Evolutionary conservation across 2,888 invertebrate species (phyloP).

Genomic region (Junonia oenone): DNA sequence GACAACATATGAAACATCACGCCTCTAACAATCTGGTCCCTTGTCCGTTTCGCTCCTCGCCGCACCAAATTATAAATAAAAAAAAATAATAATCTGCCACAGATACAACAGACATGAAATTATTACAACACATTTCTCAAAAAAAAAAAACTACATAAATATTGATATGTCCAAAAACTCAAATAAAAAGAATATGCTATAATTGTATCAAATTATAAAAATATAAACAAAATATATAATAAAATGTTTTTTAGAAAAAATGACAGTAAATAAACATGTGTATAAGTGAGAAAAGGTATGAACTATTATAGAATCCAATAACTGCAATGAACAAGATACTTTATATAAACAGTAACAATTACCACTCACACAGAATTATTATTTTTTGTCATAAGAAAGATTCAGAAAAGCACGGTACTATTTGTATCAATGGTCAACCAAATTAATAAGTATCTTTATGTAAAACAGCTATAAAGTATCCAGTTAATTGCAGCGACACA

Average conservation of each 20-base stretch:
- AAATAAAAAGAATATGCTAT: neutral
- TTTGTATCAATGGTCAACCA: too few species aligned
- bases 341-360: too few species aligned
- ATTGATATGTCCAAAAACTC: too few species aligned
- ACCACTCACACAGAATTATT: too few species aligned
- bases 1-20: slow-evolving; percentile 45
- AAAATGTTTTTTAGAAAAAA: neutral
- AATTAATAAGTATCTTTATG: too few species aligned
- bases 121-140: too few species aligned
- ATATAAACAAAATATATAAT: neutral
- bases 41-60: slow-evolving; percentile 38
- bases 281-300: neutral
- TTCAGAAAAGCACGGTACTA: too few species aligned
- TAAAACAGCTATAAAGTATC: neutral
- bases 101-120: neutral
- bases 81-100: slow-evolving; percentile 32
- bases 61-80: slow-evolving; percentile 42
- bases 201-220: neutral
- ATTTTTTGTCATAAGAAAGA: too few species aligned
- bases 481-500: neutral
- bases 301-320: neutral
- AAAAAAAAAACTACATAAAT: too few species aligned
- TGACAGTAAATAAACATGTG: neutral
- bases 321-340: neutral
- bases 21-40: slow-evolving; percentile 59